Evolutionary conservation across 2,113 vertebrate genomes (phyloP), one percentile per base, ranked within the genome.

Genomic region (Hyla sarda): DNA sequence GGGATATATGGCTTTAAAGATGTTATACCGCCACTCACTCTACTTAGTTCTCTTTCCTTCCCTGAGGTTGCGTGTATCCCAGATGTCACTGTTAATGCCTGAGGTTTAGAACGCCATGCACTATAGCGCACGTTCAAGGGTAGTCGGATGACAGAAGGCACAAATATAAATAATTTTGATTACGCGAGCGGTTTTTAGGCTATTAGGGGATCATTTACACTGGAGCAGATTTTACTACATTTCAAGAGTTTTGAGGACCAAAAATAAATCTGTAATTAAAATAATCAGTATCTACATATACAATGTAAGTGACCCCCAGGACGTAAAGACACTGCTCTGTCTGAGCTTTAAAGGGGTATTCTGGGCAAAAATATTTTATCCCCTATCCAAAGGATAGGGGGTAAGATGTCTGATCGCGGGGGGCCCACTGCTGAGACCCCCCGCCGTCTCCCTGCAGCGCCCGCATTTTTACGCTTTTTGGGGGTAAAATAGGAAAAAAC

Each of bases 81-180:
- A 77, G 48, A 77, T 77, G 74, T 77, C 74, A 50, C 74, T 32
- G 48, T 47, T 54, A 77, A 77, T 23, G 74, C 74, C 74, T 32
- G 8, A 30, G 25, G 74, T 50, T 30, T 3, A 11, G 28, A 37
- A 12, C 19, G 17, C 17, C 1, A 6, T 54, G 28, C 17, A 21
- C 32, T 77, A 54, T 12, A 48, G 25, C 25, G 8, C 23, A 45
- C 23, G 3, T 41, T 9, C 41, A 48, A 47, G 45, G 25, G 13
- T 16, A 30, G 25, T 75, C 21, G 45, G 5, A 48, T 23, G 72
- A 23, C 37, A 77, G 74, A 77, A 32, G 74, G 74, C 50, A 30
- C 4, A 30, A 16, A 54, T 54, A 77, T 77, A 77, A 77, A 77
- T 77, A 54, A 25, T 32, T 77, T 52, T 19, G 10, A 16, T 28